phyloP scores from a whole-genome alignment of 2,113 vertebrate species.

The Tringa solitaria region DNA sequence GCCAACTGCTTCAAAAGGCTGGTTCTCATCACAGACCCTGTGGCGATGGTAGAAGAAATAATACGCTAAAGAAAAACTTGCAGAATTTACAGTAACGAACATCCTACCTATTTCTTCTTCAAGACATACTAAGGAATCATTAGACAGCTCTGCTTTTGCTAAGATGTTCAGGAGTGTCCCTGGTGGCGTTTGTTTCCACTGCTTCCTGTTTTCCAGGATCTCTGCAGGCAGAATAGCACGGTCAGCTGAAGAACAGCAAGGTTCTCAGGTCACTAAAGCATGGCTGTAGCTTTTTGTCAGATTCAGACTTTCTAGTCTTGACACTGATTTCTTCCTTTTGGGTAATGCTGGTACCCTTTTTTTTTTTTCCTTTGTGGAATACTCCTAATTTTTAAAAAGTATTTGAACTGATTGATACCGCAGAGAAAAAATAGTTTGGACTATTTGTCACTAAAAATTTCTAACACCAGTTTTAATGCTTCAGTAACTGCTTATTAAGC shows the following conservation, averaged over 20 bases:
- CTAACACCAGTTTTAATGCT: not conserved
- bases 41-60: not conserved
- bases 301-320: not conserved
- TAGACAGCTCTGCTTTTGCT: slow-evolving; percentile 67
- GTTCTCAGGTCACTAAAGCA: not conserved
- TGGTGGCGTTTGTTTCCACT: slow-evolving; percentile 72
- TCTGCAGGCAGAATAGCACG: not conserved
- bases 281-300: not conserved
- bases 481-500: not conserved
- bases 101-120: slow-evolving; percentile 60
- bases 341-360: not conserved
- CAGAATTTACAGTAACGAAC: not conserved
- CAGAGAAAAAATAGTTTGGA: not conserved
- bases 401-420: not conserved
- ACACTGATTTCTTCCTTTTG: not conserved
- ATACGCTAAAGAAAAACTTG: not conserved
- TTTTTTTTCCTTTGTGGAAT: not conserved
- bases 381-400: not conserved
- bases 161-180: slow-evolving; percentile 76
- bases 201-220: slow-evolving; percentile 62
- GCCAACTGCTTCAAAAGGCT: not conserved
- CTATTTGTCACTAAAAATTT: not conserved
- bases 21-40: not conserved
- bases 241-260: slow-evolving; percentile 22
- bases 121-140: slow-evolving; percentile 17